Percentiles rank a stretch among this genome's conserved stretches.
phyloP scores from a whole-genome alignment of 2,113 vertebrate species.

The Gallinago undulata region DNA sequence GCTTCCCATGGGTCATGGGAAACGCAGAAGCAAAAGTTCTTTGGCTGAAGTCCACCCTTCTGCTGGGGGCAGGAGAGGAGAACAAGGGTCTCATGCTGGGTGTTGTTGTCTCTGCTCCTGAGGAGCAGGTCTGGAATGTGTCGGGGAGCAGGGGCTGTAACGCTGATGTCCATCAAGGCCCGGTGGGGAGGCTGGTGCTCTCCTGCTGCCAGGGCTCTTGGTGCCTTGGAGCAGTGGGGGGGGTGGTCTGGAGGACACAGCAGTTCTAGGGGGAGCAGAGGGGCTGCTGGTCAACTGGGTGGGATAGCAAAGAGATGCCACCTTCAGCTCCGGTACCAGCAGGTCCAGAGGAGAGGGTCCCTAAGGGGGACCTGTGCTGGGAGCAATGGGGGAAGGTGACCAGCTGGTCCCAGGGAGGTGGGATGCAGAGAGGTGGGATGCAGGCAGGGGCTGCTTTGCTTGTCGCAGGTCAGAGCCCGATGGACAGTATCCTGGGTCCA shows the following conservation, averaged over 20 bases:
- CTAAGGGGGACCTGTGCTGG: not conserved
- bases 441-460: not conserved
- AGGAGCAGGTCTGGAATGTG: not conserved
- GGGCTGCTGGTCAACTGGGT: not conserved
- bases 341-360: not conserved
- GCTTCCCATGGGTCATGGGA: not conserved
- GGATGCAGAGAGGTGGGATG: not conserved
- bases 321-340: rapidly evolving
- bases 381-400: not conserved
- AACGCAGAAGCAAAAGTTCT: not conserved
- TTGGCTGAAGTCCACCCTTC: not conserved
- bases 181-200: not conserved
- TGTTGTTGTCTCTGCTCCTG: not conserved
- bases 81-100: not conserved
- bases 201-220: not conserved
- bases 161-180: rapidly evolving
- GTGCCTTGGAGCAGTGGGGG: rapidly evolving
- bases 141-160: rapidly evolving
- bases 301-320: not conserved
- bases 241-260: not conserved
- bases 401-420: not conserved
- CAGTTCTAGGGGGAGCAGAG: not conserved
- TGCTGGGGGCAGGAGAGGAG: not conserved
- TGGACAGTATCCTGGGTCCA: not conserved
- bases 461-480: rapidly evolving